Conservation (phyloP, 2,888 invertebrate genomes). For the Subacronicta megacephala region DNA sequence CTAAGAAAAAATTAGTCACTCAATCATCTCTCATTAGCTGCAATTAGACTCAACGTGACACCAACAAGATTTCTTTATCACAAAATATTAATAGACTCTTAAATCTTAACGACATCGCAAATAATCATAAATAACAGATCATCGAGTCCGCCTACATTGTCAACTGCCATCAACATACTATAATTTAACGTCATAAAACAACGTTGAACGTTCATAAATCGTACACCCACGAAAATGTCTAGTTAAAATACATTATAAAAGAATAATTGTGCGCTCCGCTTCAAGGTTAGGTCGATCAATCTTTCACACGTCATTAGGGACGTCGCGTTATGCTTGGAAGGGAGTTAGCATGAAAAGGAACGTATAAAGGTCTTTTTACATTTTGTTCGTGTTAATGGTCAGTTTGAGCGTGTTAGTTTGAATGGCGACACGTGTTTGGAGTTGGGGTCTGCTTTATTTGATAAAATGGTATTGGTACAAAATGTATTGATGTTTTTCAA, state of each 20-base stretch:
- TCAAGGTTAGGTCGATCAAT: constrained; percentile 66
- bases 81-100: constrained; percentile 48
- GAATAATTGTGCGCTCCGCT: constrained; percentile 60
- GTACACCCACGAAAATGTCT: constrained; percentile 58
- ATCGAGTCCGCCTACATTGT: constrained; percentile 58
- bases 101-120: constrained; percentile 53
- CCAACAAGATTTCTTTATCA: constrained; percentile 46
- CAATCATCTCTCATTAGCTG: constrained; percentile 30
- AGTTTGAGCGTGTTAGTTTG: constrained; percentile 41
- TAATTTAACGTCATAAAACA: constrained; percentile 60
- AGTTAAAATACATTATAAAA: constrained; percentile 65
- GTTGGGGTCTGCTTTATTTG: constrained; percentile 20
- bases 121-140: constrained; percentile 58
- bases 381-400: constrained; percentile 55
- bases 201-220: constrained; percentile 64
- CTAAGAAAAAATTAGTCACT: constrained; percentile 12
- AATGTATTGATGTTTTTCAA: constrained; percentile 12
- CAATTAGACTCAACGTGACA: constrained; percentile 37
- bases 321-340: constrained; percentile 70
- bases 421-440: constrained; percentile 43
- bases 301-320: constrained; percentile 68
- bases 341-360: constrained; percentile 59
- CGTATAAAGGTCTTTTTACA: constrained; percentile 46
- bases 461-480: constrained; percentile 21
- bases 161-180: constrained; percentile 58